phyloP scores from a whole-genome alignment of 2,888 invertebrate species.

The Chirona hameri region DNA sequence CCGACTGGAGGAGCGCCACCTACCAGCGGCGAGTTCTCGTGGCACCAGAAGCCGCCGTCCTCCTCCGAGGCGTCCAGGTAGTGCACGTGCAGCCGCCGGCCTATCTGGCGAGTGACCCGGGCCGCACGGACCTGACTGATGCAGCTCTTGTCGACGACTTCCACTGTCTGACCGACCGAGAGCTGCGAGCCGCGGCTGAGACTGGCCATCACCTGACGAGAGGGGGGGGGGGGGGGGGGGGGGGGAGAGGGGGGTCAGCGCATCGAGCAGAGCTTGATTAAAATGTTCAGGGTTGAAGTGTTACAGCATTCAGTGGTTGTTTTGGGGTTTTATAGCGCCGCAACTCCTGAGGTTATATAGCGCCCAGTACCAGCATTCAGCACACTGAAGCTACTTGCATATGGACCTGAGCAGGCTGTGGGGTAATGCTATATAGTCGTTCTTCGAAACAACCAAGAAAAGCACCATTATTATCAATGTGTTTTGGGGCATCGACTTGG shows the following conservation, averaged over 20 bases:
- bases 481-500: too few relatives aligned
- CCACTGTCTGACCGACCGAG: conserved; percentile 77
- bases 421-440: too few relatives aligned
- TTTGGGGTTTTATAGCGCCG: too few relatives aligned
- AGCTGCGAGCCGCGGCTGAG: conserved; percentile 1
- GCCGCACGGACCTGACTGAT: conserved; percentile 87
- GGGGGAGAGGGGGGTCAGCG: neutral
- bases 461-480: too few relatives aligned
- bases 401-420: too few relatives aligned
- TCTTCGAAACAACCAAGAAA: too few relatives aligned
- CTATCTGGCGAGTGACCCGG: conserved; percentile 82
- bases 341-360: too few relatives aligned
- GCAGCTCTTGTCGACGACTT: conserved; percentile 93
- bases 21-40: conserved; percentile 68
- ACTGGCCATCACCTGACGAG: neutral
- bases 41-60: conserved; percentile 88
- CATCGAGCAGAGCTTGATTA: neutral
- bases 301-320: too few relatives aligned
- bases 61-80: conserved; percentile 78
- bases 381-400: too few relatives aligned
- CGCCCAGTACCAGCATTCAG: too few relatives aligned
- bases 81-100: conserved; percentile 83
- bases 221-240: neutral
- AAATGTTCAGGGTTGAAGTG: too few relatives aligned
- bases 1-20: neutral